Evolutionary conservation across 2,888 invertebrate genomes (phyloP), one percentile per base, ranked within the genome.

Genomic region (Rhopalosiphum nymphaeae): DNA sequence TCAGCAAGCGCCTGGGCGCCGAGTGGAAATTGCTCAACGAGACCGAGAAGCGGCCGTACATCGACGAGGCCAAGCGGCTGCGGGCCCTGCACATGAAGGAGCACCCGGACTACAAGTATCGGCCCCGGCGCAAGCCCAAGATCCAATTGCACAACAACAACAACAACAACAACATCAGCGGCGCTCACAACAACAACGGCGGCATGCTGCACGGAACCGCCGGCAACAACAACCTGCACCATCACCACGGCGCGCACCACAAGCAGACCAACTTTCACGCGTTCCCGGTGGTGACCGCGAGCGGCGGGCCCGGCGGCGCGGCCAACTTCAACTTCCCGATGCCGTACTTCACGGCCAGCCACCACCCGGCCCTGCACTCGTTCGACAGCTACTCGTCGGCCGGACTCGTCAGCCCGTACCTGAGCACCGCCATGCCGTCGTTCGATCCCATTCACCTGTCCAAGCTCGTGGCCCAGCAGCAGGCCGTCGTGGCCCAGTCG

Each of bases 11-110:
- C 29, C 96, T 99, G 88, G 99, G 99, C 0, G 98, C 98, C 16
- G 98, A 99, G 96, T 99, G 99, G 99, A 99, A 99, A 96, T 96
- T 98, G 95, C 96, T 99, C 10, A 97, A 98, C 0, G 99, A 99
- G 95, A 96, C 97, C 95, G 98, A 98, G 95, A 99, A 99, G 96
- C 96, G 98, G 94, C 99, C 99, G 3, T 99, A 99, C 96, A 99
- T 99, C 95, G 99, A 99, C 96, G 99, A 99, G 96, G 99, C 99
- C 1, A 99, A 99, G 96, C 96, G 98, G 85, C 96, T 99, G 95
- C 96, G 99, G 16, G 98, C 98, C 0, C 96, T 97, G 95, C 98
- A 99, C 97, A 98, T 98, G 98, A 98, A 98, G 96, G 98, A 98
- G 95, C 98, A 98, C 95, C 98, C 98, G 0, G 98, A 98, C 95